Base-by-base conservation (phyloP, 2,888 invertebrate species). In the Philaethria dido region DNA sequence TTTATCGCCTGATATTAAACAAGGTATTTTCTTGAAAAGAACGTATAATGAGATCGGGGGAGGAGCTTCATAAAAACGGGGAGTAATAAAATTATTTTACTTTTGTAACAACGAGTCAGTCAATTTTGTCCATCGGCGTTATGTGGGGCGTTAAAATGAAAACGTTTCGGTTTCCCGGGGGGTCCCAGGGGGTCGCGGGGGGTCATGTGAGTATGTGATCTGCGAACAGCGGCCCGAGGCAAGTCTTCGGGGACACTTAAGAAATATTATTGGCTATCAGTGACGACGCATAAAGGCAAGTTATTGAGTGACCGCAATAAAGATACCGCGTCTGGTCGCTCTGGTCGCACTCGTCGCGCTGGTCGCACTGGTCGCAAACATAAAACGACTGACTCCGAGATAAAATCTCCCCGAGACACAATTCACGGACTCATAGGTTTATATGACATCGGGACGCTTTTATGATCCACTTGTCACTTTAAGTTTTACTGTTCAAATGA, bases 401-500 rank as follows among this genome's bases (percentile, higher is more conserved):
- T 81, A 80, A 80, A 77, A 80, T 78, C 77, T 76, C 75, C 80
- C 78, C 76, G 76, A 81, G 75, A 79, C 77, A 78, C 75, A 76
- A 77, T 78, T 76, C 76, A 65, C 70, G 69, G 73, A 75, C 71
- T 73, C 74, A 77, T 74, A 72, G 70, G 74, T 79, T 78, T 78
- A 78, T 77, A 73, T 66, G 72, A 66, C 73, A 69, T 73, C 60
- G 70, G 76, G 71, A 44, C 44, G 48, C 74, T 77, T 81, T 83
- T 82, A 84, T 76, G 80, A 76, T 70, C 64, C 64, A 59, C 64
- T 65, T 65, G 59, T 64, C 64, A 55, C 66, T 71, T 64, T 66
- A 69, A 69, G 72, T 65, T 72, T 72, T 68, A 64, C 64, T 66
- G 66, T 69, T 71, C 69, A 68, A 71, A 71, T 72, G 70, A 71